phyloP scores from a whole-genome alignment of 1,140 invertebrate genomes.

The Luehdorfia chinensis region DNA sequence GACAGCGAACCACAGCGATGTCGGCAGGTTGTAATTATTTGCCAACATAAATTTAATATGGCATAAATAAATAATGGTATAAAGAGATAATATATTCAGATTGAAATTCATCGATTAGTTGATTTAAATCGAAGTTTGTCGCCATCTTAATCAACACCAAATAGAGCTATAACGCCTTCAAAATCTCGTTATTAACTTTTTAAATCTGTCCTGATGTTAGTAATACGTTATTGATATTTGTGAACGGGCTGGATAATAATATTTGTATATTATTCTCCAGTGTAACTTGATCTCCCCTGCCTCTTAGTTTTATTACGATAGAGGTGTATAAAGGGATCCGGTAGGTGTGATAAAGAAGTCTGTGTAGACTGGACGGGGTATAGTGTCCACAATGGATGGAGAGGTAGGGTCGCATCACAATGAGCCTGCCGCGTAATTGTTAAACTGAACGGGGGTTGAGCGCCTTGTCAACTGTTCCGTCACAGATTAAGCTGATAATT shows the following conservation, averaged over 20 bases:
- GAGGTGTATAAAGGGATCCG: slow-evolving; percentile 26
- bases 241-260: slow-evolving; percentile 75
- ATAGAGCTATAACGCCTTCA: slow-evolving; percentile 46
- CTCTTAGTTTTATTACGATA: slow-evolving; percentile 19
- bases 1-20: slow-evolving; percentile 3
- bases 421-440: slow-evolving; percentile 72
- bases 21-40: slow-evolving; percentile 13
- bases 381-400: slow-evolving; percentile 67
- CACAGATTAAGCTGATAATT: slow-evolving; percentile 52
- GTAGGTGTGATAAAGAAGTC: slow-evolving; percentile 35
- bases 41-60: slow-evolving; percentile 12
- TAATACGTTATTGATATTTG: slow-evolving; percentile 76
- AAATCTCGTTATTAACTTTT: slow-evolving; percentile 70
- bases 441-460: slow-evolving; percentile 70
- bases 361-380: slow-evolving; percentile 37
- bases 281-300: slow-evolving; percentile 38
- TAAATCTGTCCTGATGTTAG: slow-evolving; percentile 63
- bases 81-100: slow-evolving; percentile 14
- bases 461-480: slow-evolving; percentile 66
- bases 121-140: slow-evolving; percentile 5
- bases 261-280: slow-evolving; percentile 63
- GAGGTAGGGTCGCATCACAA: slow-evolving; percentile 69
- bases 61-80: slow-evolving; percentile 12
- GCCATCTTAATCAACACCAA: slow-evolving; percentile 31
- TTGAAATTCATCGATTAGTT: slow-evolving; percentile 17